Percentiles rank a stretch among this genome's conserved stretches.
Conservation (phyloP, 35 echinoderm and acorn worm genomes). For the Ophiothrix spiculata region DNA sequence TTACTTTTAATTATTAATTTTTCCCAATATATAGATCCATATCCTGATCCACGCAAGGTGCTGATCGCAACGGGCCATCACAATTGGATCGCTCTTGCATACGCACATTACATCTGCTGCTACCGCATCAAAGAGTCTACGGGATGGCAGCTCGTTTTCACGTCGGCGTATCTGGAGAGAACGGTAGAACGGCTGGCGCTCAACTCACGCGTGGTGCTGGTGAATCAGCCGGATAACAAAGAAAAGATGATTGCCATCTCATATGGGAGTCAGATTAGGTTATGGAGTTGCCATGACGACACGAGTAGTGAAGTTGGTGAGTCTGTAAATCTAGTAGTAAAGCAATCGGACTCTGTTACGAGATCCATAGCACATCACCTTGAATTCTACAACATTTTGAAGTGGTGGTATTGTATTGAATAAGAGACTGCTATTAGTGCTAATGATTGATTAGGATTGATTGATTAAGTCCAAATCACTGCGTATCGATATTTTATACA, state of each 20-base stretch:
- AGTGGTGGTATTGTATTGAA: too few relatives aligned
- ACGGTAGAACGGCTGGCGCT: slow-evolving; percentile 86
- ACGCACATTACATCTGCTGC: slow-evolving; percentile 87
- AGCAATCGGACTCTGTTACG: too few relatives aligned
- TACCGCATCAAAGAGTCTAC: slow-evolving; percentile 98
- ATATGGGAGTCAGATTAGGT: slow-evolving; percentile 74
- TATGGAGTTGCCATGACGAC: slow-evolving; percentile 91
- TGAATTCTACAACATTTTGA: too few relatives aligned
- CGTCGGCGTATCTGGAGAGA: slow-evolving; percentile 73
- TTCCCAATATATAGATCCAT: too few relatives aligned
- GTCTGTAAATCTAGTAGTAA: too few relatives aligned
- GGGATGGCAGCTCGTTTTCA: slow-evolving; percentile 82
- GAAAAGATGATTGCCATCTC: slow-evolving; percentile 98
- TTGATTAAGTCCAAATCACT: too few relatives aligned
- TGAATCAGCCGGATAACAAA: slow-evolving; percentile 51
- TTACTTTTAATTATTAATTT: too few relatives aligned
- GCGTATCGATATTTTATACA: too few relatives aligned
- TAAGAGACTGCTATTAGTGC: too few relatives aligned
- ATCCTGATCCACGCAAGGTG: slow-evolving; percentile 73
- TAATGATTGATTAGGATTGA: too few relatives aligned
- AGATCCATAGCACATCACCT: too few relatives aligned
- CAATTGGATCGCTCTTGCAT: slow-evolving; percentile 92
- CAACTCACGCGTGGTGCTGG: slow-evolving; percentile 71
- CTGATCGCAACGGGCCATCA: slow-evolving; percentile 78
- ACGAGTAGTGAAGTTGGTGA: slow-evolving; percentile 79